phyloP scores from a whole-genome alignment of 2,888 invertebrate species.

The Eubasilissa splendida region DNA sequence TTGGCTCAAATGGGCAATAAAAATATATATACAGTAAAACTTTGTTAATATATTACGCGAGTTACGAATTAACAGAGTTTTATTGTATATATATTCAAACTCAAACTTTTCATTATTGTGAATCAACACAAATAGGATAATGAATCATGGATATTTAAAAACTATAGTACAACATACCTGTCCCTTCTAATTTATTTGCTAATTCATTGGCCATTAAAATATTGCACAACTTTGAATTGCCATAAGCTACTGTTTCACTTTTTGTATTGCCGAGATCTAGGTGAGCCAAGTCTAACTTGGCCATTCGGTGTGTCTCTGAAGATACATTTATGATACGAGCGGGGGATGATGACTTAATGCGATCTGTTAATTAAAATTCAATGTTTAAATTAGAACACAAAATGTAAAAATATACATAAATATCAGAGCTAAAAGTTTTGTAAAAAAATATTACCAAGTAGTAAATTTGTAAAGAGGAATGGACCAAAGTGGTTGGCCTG shows the following conservation, averaged over 20 bases:
- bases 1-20: no score
- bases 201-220: constrained; percentile 78
- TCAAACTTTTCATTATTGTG: no score
- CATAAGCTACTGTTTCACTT: constrained; percentile 68
- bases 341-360: constrained; percentile 72
- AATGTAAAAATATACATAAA: no score
- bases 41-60: no score
- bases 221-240: constrained; percentile 77
- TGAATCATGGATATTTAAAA: no score
- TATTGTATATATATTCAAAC: no score
- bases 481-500: constrained; percentile 82
- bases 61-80: no score
- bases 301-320: constrained; percentile 72
- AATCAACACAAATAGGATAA: no score
- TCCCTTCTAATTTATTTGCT: constrained; percentile 73
- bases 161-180: constrained; percentile 50
- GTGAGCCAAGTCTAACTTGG: constrained; percentile 65
- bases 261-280: constrained; percentile 69
- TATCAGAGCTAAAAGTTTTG: background rate
- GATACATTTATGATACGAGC: constrained; percentile 79
- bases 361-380: constrained; percentile 33
- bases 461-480: constrained; percentile 80
- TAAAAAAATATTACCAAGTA: constrained; percentile 66
- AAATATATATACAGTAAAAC: no score
- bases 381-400: background rate